Evolutionary conservation across 2,888 invertebrate genomes (phyloP).

Genomic region (Branchellion lobata): DNA sequence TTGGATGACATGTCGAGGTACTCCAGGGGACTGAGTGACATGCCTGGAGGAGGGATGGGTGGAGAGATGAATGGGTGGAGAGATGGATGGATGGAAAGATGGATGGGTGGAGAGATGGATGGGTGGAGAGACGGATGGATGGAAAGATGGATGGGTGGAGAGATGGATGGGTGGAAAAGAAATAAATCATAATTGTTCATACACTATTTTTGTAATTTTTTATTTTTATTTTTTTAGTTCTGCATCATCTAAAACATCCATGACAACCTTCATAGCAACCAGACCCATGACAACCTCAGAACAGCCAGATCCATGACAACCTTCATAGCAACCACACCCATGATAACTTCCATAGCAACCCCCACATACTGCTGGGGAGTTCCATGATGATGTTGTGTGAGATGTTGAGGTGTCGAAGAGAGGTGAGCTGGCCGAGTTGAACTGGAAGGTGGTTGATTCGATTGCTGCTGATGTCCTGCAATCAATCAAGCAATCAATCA

Average conservation of each 20-base stretch:
- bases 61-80: background rate
- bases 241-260: no score
- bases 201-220: background rate
- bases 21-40: background rate
- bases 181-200: no score
- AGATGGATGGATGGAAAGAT: background rate
- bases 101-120: background rate
- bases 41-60: constrained; percentile 6
- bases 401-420: constrained; percentile 77
- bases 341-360: background rate
- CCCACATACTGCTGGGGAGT: constrained; percentile 75
- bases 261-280: no score
- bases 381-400: constrained; percentile 83
- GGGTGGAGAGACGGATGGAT: no score
- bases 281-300: no score
- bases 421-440: constrained; percentile 79
- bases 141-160: no score
- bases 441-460: constrained; percentile 83
- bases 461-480: constrained; percentile 82
- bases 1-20: constrained; percentile 32
- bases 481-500: no score
- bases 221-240: no score
- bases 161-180: no score
- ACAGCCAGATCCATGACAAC: no score
- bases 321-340: no score